phyloP scores from a whole-genome alignment of 2,797 vertebrate genomes.

The Apogon talboti region DNA sequence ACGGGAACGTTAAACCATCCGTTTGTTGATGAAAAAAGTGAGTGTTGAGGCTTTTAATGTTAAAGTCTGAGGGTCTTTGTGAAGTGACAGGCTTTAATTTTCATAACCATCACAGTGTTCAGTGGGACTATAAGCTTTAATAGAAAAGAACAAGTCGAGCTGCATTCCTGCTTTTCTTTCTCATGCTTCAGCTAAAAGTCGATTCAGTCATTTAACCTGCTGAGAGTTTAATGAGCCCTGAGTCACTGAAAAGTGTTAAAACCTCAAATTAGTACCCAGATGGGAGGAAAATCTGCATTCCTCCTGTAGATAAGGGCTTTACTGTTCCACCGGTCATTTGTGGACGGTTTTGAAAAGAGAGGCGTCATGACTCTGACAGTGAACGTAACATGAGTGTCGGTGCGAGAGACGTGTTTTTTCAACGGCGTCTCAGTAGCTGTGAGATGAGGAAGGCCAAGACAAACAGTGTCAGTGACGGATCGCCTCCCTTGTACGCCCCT shows the following conservation, averaged over 20 bases:
- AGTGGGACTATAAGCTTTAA: constrained; percentile 32
- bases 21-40: constrained; percentile 50
- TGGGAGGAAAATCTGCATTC: neutral
- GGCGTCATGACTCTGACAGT: neutral
- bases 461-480: constrained; percentile 30
- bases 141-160: constrained; percentile 14
- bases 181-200: neutral
- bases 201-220: constrained; percentile 30
- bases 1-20: constrained; percentile 51
- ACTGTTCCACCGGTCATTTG: constrained; percentile 14
- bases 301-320: constrained; percentile 4
- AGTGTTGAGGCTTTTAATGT: constrained; percentile 43
- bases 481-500: constrained; percentile 4
- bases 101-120: constrained; percentile 28
- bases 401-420: constrained; percentile 22
- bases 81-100: constrained; percentile 53
- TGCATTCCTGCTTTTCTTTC: constrained; percentile 37
- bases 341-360: neutral
- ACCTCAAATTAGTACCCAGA: constrained; percentile 10
- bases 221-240: constrained; percentile 38
- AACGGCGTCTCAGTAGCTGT: constrained; percentile 17
- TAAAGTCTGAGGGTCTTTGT: constrained; percentile 34
- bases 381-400: constrained; percentile 30
- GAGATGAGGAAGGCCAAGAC: constrained; percentile 25
- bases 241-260: constrained; percentile 30